These are phyloP conservation scores for Tineola bisselliella DNA, from an alignment of 2,888 invertebrate genomes.

Conservation along the genomic window DNA sequence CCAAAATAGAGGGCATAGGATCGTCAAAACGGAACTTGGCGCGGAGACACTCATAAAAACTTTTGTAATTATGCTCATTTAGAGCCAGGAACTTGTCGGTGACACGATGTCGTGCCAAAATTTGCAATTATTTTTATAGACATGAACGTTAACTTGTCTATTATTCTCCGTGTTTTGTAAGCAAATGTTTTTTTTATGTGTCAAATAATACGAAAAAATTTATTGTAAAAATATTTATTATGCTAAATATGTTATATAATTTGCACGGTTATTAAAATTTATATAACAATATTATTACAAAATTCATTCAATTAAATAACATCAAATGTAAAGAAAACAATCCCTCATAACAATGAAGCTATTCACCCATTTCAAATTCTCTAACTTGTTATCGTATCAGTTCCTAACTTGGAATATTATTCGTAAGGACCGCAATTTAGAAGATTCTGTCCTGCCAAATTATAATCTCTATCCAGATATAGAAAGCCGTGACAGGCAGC, in stretches of 20 bases:
- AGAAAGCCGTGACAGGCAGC: slow-evolving; percentile 45
- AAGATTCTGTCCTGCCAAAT: slow-evolving; percentile 54
- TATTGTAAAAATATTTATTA: too few species aligned
- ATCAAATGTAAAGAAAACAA: slow-evolving; percentile 1
- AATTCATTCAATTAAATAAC: not conserved
- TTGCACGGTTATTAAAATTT: not conserved
- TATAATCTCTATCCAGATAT: slow-evolving; percentile 54
- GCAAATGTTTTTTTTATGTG: not conserved
- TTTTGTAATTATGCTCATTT: slow-evolving; percentile 65
- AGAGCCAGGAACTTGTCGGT: slow-evolving; percentile 50
- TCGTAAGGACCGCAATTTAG: slow-evolving; percentile 34
- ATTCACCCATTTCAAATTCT: not conserved
- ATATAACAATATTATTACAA: not conserved
- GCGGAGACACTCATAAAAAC: slow-evolving; percentile 61
- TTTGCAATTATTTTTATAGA: slow-evolving; percentile 35
- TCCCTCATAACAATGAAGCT: not conserved
- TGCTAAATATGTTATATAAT: too few species aligned
- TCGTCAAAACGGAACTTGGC: slow-evolving; percentile 53
- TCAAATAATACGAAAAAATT: too few species aligned
- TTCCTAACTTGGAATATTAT: slow-evolving; percentile 3
- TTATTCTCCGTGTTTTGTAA: not conserved
- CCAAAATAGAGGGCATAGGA: slow-evolving; percentile 28
- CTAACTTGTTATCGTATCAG: slow-evolving; percentile 11
- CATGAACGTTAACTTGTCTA: not conserved
- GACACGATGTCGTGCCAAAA: slow-evolving; percentile 64